Percentiles rank a stretch among this genome's conserved stretches.
These are phyloP conservation scores for Eristalis intricaria DNA, from an alignment of 2,888 invertebrate species.

Conservation along the genomic window DNA sequence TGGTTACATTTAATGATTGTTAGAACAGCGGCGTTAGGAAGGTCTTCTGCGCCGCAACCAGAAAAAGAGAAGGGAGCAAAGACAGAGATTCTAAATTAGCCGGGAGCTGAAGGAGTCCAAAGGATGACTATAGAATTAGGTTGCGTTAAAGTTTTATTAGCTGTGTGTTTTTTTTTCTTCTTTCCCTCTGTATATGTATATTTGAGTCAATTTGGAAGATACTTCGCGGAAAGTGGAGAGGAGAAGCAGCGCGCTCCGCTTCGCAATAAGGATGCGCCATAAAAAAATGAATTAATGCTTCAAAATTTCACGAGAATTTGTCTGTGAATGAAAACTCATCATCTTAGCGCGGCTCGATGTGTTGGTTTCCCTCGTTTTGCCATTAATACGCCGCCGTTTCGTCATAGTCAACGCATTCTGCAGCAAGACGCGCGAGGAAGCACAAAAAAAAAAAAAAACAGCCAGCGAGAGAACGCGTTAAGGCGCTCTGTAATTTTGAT, in stretches of 20 bases:
- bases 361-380: no score
- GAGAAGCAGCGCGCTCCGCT: not conserved
- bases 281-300: constrained; percentile 37
- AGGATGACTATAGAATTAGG: constrained; percentile 47
- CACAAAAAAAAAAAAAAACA: not conserved
- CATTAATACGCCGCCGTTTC: not conserved
- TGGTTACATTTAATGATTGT: constrained; percentile 15
- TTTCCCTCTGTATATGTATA: not conserved
- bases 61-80: not conserved
- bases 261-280: not conserved
- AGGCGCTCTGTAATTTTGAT: constrained; percentile 64
- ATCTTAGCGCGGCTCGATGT: not conserved
- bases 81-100: constrained; percentile 42
- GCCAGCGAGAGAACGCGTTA: constrained; percentile 19
- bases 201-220: constrained; percentile 30
- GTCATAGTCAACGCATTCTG: not conserved
- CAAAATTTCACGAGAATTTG: constrained; percentile 49
- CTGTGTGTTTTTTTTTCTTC: not conserved
- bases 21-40: not conserved
- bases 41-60: no score
- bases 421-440: not conserved
- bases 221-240: constrained; percentile 20
- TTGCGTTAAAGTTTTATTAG: constrained; percentile 41
- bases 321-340: constrained; percentile 64
- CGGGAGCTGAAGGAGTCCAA: constrained; percentile 16